Evolutionary conservation across 2,797 vertebrate genomes (phyloP), one percentile per base, ranked within the genome.

Genomic region (Leuciscus waleckii): DNA sequence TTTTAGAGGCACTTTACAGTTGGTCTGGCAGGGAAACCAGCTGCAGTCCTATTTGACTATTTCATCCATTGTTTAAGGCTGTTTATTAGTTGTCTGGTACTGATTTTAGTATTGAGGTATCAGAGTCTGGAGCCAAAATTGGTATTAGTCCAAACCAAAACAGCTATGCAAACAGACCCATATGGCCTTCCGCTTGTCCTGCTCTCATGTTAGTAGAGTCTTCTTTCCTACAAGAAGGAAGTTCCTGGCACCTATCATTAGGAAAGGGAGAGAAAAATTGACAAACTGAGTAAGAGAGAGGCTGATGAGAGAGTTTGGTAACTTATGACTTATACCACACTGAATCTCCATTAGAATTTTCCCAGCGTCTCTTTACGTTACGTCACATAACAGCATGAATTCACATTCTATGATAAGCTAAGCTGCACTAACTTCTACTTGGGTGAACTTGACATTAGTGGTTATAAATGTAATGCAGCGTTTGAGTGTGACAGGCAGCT

Each of bases 151-250:
- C 77, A 65, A 65, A 79, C 77, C 77, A 65, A 79, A 73, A 3
- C 61, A 37, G 69, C 54, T 61, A 29, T 73, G 26, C 69, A 73
- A 73, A 73, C 69, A 82, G 37, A 26, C 51, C 69, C 26, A 43
- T 82, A 73, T 32, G 39, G 35, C 39, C 26, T 73, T 58, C 16
- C 7, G 3, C 51, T 26, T 43, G 35, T 56, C 49, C 32, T 70
- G 5, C n/a, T 14, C 16, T 39, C 23, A 41, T 81, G 65, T 26
- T 39, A 54, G 23, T n/a, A 29, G 46, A 35, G 23, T 32, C 10
- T 58, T 56, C 49, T 71, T 19, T 71, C 14, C 16, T 81, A 43
- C 29, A 37, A 32, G 46, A 35, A 82, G 13, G 68, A 71, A 58
- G 37, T 68, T 68, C 78, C 63, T 68, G 19, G 4, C 21, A 11